These are phyloP conservation scores for Eugnorisma glareosa DNA, from an alignment of 2,888 invertebrate species.

Conservation along the genomic window DNA sequence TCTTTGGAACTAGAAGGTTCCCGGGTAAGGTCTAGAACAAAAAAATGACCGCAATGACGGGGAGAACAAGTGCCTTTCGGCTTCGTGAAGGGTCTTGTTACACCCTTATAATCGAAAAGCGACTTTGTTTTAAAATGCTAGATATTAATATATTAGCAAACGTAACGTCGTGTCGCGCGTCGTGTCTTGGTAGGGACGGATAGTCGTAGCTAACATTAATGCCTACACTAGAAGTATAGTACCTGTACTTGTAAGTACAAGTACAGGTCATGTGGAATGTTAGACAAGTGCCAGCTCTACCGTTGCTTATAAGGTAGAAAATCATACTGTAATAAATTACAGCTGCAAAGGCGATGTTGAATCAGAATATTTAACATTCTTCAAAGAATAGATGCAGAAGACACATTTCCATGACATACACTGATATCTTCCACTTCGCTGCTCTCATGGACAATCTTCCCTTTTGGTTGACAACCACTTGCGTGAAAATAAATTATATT, in stretches of 20 bases:
- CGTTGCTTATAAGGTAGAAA: neutral
- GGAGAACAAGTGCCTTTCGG: too few species aligned
- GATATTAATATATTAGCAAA: neutral
- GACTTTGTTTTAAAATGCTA: neutral
- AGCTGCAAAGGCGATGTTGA: neutral
- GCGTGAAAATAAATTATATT: slow-evolving; percentile 51
- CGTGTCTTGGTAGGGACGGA: neutral
- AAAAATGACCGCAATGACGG: too few species aligned
- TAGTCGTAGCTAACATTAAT: neutral
- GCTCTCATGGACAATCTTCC: slow-evolving; percentile 32
- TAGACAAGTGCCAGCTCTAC: neutral
- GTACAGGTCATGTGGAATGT: neutral
- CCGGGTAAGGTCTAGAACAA: too few species aligned
- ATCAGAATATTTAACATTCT: neutral
- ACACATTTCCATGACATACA: slow-evolving; percentile 30
- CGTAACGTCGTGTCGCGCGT: neutral
- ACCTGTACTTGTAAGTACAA: neutral
- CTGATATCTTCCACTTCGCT: slow-evolving; percentile 27
- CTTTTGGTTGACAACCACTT: slow-evolving; percentile 38
- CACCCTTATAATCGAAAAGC: neutral
- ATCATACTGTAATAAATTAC: neutral
- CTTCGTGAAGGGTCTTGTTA: too few species aligned
- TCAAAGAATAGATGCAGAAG: neutral
- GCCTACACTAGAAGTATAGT: neutral
- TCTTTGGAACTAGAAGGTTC: too few species aligned